These are phyloP conservation scores for Pteropus alecto DNA, from an alignment of 2,113 vertebrate species.

Conservation along the genomic window DNA sequence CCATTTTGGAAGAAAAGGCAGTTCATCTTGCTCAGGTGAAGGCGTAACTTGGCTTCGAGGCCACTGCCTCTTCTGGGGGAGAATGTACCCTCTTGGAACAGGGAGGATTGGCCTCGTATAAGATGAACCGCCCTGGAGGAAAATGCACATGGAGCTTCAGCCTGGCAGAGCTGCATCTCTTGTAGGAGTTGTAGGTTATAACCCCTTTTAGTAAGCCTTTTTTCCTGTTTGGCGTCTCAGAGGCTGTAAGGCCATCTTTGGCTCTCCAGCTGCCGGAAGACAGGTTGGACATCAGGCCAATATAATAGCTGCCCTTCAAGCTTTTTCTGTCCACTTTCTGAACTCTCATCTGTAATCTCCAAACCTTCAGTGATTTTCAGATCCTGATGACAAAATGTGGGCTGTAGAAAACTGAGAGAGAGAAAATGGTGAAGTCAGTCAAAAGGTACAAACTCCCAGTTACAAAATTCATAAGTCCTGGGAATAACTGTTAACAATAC, in stretches of 20 bases:
- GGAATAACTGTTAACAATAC: not conserved
- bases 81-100: not conserved
- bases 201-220: not conserved
- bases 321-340: not conserved
- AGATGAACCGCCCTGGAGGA: not conserved
- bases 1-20: not conserved
- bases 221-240: not conserved
- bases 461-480: too few species aligned
- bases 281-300: not conserved
- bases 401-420: not conserved
- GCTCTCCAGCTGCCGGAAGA: not conserved
- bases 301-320: not conserved
- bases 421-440: not conserved
- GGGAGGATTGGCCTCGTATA: not conserved
- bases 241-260: not conserved
- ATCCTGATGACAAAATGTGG: not conserved
- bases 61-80: not conserved
- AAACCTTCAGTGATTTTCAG: not conserved
- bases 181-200: not conserved
- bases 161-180: not conserved
- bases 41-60: not conserved
- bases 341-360: not conserved
- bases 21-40: not conserved
- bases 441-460: not conserved
- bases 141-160: accelerated